Base-by-base conservation (phyloP, 2,797 vertebrate species). In the Zalophus californianus region DNA sequence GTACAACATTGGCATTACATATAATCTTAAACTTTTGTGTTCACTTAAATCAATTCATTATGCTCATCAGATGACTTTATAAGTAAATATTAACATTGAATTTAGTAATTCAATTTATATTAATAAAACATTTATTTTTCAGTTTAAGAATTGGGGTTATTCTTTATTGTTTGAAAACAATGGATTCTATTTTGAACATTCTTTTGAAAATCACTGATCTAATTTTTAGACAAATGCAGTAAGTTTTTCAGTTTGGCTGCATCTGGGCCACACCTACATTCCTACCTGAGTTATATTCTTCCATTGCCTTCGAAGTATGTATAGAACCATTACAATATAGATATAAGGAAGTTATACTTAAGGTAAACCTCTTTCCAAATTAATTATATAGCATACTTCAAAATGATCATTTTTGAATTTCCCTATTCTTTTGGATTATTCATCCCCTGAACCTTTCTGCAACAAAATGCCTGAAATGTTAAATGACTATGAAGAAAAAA, bases 151-250 rank as follows among this genome's bases (percentile, higher is more conserved):
- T 35, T 35, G 12, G 20, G 7, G 7, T 79, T 86, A 50, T 3
- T 52, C 78, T 58, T 91, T 78, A 87, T 58, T 75, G 6, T 83
- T 89, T 94, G 20, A 78, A 27, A 86, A n/a, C 93, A 92, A 86
- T 75, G 12, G 3, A 73, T 66, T 48, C 11, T 56, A n/a, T 54
- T 91, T 48, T 73, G 72, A 87, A 64, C 3, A 32, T 23, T 32
- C 29, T 66, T 91, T 96, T 77, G 44, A 80, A 95, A 89, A 90
- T 75, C 50, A 70, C 4, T 35, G 4, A 9, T 64, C 16, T 89
- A 38, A 66, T 52, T 73, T 50, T 84, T 64, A 11, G 16, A 92
- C 23, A 29, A 86, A 83, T 56, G 44, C 0, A 23, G 12, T 60
- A 25, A 88, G 5, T 5, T 94, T 95, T 92, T 68, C 48, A 64